Evolutionary conservation across 2,113 vertebrate species (phyloP).

Genomic region (Cromileptes altivelis): DNA sequence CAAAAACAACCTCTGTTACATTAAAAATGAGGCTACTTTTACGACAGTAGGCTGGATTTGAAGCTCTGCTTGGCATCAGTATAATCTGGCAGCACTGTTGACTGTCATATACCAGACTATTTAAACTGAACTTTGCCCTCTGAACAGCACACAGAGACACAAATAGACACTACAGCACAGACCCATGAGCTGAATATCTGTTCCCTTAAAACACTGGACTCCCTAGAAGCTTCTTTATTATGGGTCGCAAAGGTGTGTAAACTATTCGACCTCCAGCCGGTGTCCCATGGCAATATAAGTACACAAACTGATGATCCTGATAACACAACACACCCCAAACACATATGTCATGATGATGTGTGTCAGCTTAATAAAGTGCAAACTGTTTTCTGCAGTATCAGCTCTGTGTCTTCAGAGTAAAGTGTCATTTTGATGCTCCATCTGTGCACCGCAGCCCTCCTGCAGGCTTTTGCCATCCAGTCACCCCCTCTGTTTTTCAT

Average conservation of each 20-base stretch:
- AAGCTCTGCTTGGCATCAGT: neutral
- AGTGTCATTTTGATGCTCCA: conserved; percentile 19
- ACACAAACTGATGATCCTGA: neutral
- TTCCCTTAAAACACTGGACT: conserved; percentile 5
- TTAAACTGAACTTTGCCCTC: conserved; percentile 17
- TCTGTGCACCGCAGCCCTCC: conserved; percentile 17
- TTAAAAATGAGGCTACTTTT: too few relatives aligned
- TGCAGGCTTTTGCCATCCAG: conserved; percentile 10
- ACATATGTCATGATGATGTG: neutral
- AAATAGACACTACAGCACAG: neutral
- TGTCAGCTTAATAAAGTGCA: neutral
- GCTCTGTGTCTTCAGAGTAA: neutral
- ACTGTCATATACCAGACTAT: neutral
- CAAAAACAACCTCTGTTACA: too few relatives aligned
- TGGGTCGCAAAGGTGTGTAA: neutral
- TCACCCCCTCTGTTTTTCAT: neutral
- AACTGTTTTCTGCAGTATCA: neutral
- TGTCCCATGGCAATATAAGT: neutral
- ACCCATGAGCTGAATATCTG: neutral
- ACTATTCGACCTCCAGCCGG: neutral
- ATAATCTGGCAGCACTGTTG: neutral
- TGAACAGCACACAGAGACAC: neutral
- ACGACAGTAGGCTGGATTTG: too few relatives aligned
- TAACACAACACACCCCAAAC: neutral
- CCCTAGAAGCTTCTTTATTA: neutral